Percentiles rank a stretch among this genome's conserved stretches.
Conservation (phyloP, 2,113 vertebrate genomes). For the Alethe diademata region DNA sequence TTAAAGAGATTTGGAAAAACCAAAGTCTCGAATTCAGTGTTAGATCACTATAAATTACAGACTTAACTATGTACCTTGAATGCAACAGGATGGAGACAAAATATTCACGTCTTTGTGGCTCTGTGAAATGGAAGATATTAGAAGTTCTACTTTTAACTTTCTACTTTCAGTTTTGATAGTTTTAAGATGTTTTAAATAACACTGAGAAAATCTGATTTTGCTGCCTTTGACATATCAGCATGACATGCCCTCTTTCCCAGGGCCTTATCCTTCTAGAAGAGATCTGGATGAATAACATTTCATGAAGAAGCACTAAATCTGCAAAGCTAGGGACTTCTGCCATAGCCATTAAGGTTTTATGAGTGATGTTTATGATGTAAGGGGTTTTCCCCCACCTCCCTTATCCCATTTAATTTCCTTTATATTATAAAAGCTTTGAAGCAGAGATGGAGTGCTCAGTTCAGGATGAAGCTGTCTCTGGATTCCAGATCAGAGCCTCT, state of each 20-base stretch:
- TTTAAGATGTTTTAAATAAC: neutral
- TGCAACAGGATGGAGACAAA: neutral
- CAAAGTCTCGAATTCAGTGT: neutral
- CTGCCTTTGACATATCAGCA: neutral
- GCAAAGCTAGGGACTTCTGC: neutral
- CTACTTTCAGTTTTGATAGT: neutral
- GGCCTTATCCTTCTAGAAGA: neutral
- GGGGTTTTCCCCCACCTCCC: accelerated
- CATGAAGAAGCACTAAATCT: neutral
- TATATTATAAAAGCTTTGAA: neutral
- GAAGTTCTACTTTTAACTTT: neutral
- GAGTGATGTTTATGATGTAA: neutral
- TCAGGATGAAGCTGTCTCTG: neutral
- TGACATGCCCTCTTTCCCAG: neutral
- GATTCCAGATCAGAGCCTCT: neutral
- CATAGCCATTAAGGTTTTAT: neutral
- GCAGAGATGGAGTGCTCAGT: neutral
- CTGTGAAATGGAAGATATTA: neutral
- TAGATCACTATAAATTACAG: neutral
- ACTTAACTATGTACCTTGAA: neutral
- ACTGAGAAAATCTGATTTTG: neutral
- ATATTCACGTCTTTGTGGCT: neutral
- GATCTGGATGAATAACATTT: neutral
- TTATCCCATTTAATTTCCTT: neutral
- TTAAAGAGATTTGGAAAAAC: neutral